A percentile compares a stretch with the other conserved stretches of the same genome.
phyloP scores from a whole-genome alignment of 1,140 invertebrate genomes.

The Trichoplusia ni region DNA sequence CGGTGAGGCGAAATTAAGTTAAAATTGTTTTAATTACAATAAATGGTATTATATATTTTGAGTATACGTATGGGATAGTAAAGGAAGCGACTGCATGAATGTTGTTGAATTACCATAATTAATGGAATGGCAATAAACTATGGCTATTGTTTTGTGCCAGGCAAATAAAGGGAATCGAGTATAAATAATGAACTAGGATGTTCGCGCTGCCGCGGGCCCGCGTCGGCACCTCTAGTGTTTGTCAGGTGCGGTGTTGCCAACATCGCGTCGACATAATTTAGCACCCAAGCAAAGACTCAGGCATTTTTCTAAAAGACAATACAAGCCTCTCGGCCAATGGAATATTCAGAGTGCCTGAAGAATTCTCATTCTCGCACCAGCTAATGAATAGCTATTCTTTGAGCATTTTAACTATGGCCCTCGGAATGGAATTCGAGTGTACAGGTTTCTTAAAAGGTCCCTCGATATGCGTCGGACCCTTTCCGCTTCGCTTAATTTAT shows the following conservation, averaged over 20 bases:
- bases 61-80: background rate
- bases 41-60: conserved; percentile 24
- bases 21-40: conserved; percentile 22
- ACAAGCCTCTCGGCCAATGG: conserved; percentile 68
- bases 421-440: conserved; percentile 77
- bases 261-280: conserved; percentile 67
- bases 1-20: conserved; percentile 49
- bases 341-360: conserved; percentile 76
- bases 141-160: conserved; percentile 48
- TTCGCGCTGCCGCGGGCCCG: conserved; percentile 45
- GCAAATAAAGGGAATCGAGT: conserved; percentile 62
- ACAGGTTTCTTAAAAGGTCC: conserved; percentile 79
- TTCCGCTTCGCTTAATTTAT: conserved; percentile 78
- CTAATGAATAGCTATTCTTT: conserved; percentile 81
- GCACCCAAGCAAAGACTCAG: conserved; percentile 56
- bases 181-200: conserved; percentile 72
- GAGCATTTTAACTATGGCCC: conserved; percentile 80
- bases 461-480: conserved; percentile 73
- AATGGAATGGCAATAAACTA: conserved; percentile 35
- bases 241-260: conserved; percentile 51
- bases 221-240: conserved; percentile 48
- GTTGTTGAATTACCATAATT: conserved; percentile 27
- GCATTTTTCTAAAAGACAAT: conserved; percentile 79
- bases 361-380: conserved; percentile 80
- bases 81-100: conserved; percentile 14